Conservation (phyloP, 2,888 invertebrate genomes). For the Lottia gigantea region DNA sequence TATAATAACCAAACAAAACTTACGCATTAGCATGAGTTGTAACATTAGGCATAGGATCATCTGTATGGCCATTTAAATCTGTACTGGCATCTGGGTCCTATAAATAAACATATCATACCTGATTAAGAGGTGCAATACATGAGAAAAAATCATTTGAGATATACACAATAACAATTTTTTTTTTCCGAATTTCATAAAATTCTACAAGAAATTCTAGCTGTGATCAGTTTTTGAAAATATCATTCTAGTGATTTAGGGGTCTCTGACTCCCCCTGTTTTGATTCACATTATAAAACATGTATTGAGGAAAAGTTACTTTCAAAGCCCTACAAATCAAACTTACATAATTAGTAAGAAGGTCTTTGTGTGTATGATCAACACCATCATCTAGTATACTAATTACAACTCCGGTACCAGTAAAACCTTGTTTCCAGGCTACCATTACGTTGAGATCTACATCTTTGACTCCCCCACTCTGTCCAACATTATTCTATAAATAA, state of each 20-base stretch:
- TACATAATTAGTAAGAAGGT: conserved; percentile 67
- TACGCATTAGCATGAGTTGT: conserved; percentile 20
- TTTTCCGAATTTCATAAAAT: too few species aligned
- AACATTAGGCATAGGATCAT: conserved; percentile 67
- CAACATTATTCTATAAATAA: conserved; percentile 50
- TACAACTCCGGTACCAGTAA: conserved; percentile 65
- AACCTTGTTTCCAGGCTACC: conserved; percentile 65
- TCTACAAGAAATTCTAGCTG: too few species aligned
- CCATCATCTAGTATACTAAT: conserved; percentile 68
- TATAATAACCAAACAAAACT: too few species aligned
- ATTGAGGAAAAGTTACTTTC: too few species aligned
- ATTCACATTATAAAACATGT: too few species aligned
- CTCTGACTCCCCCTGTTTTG: too few species aligned
- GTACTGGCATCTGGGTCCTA: conserved; percentile 68
- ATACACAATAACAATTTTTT: too few species aligned
- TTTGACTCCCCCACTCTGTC: conserved; percentile 56
- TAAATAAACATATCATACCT: conserved; percentile 13
- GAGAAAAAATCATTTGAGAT: too few species aligned
- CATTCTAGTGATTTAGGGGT: too few species aligned
- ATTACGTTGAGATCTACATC: conserved; percentile 65
- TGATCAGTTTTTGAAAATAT: too few species aligned
- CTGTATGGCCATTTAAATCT: conserved; percentile 62
- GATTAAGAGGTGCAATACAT: too few species aligned
- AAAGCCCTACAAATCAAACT: conserved; percentile 31
- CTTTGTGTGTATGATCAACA: conserved; percentile 67